Percentiles rank a stretch among this genome's conserved stretches.
Conservation (phyloP, 2,888 invertebrate genomes). For the Ophioninae sp. region DNA sequence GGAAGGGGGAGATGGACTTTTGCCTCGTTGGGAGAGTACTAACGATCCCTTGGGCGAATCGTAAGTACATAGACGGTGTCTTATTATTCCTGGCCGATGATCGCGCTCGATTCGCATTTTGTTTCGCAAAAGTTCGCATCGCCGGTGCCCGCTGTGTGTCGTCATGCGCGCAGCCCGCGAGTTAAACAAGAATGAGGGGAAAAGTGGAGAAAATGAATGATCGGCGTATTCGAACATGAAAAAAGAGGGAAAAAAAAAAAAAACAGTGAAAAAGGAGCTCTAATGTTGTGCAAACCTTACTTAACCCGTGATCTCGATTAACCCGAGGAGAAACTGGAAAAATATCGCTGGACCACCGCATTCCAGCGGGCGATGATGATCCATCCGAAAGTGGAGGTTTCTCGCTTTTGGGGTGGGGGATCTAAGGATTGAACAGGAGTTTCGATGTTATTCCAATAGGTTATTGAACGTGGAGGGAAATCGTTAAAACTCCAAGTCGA, state of each 20-base stretch:
- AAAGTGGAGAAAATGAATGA: constrained; percentile 31
- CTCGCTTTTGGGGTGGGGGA: no score
- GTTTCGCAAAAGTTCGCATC: constrained; percentile 58
- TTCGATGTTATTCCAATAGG: no score
- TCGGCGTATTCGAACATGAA: neutral
- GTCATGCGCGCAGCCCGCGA: neutral
- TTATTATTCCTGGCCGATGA: constrained; percentile 59
- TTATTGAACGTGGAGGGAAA: no score
- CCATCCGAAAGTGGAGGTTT: no score
- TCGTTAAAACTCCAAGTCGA: no score
- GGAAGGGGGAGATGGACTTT: constrained; percentile 37
- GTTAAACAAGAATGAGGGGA: constrained; percentile 21
- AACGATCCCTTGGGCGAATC: constrained; percentile 62
- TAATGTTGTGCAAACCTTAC: constrained; percentile 19
- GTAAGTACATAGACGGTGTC: constrained; percentile 60
- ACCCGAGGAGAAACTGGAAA: no score
- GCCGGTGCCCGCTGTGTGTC: constrained; percentile 26
- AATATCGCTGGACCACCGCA: no score
- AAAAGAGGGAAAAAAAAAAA: neutral
- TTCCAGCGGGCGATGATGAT: no score
- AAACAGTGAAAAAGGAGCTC: neutral
- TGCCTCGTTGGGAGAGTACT: constrained; percentile 49
- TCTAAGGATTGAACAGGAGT: no score
- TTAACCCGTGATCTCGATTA: neutral
- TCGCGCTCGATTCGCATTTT: constrained; percentile 45